Conservation (phyloP, 2,113 vertebrate species). For the Myiozetetes cayanensis region DNA sequence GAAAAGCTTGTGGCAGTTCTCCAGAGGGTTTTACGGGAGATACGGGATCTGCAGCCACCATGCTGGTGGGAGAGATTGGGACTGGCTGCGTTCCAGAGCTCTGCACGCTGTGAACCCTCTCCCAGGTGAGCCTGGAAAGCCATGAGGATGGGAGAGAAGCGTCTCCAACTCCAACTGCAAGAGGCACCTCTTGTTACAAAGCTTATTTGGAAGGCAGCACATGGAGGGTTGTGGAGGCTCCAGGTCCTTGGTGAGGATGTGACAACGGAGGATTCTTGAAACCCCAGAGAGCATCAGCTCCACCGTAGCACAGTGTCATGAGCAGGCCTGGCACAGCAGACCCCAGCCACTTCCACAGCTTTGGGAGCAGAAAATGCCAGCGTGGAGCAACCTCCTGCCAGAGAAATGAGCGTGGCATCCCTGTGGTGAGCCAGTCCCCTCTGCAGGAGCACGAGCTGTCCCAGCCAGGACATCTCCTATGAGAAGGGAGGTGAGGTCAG, state of each 20-base stretch:
- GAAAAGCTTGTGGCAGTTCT: not conserved
- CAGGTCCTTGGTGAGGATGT: not conserved
- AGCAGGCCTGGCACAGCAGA: not conserved
- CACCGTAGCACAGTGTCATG: not conserved
- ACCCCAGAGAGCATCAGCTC: not conserved
- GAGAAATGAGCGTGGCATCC: not conserved
- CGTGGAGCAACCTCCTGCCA: not conserved
- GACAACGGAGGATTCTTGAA: not conserved
- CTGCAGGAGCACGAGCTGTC: not conserved
- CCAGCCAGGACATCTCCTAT: not conserved
- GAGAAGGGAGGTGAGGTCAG: conserved; percentile 8
- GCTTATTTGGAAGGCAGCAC: not conserved
- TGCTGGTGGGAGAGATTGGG: not conserved
- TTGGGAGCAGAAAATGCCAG: not conserved
- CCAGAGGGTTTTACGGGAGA: not conserved
- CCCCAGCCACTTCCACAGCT: not conserved
- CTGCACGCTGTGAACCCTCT: not conserved
- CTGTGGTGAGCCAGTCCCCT: not conserved
- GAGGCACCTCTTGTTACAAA: not conserved
- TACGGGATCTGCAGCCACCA: not conserved
- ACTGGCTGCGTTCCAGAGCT: not conserved
- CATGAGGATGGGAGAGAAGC: not conserved
- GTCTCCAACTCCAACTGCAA: not conserved
- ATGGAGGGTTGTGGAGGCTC: not conserved
- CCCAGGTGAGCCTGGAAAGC: not conserved